A percentile compares a stretch with the other conserved stretches of the same genome.
These are phyloP conservation scores for Numenius arquata DNA, from an alignment of 2,113 vertebrate genomes.

Conservation along the genomic window DNA sequence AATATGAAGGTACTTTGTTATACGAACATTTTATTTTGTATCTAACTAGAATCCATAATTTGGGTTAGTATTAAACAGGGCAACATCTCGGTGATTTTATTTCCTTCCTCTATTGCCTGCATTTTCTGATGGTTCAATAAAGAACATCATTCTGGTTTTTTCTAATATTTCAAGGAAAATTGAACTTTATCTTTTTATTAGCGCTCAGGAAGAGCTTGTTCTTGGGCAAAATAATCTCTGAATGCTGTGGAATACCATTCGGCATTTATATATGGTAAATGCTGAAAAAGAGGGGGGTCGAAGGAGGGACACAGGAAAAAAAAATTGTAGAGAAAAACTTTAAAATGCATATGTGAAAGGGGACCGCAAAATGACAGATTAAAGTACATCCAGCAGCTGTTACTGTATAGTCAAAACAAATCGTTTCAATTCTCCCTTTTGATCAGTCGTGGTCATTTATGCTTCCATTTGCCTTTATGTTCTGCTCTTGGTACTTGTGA, in stretches of 20 bases:
- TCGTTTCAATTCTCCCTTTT: not conserved
- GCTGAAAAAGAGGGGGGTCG: not conserved
- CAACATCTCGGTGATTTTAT: not conserved
- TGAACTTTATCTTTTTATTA: not conserved
- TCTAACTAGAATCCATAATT: not conserved
- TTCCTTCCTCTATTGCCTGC: not conserved
- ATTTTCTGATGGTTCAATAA: not conserved
- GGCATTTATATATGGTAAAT: not conserved
- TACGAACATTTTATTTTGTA: not conserved
- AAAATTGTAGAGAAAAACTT: not conserved
- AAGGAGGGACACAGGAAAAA: not conserved
- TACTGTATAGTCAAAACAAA: not conserved
- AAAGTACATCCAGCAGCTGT: not conserved
- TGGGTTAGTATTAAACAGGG: not conserved
- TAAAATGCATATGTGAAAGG: not conserved
- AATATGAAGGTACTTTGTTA: not conserved
- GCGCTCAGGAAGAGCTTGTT: not conserved
- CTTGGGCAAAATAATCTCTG: not conserved
- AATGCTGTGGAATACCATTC: not conserved
- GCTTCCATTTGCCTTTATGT: constrained; percentile 42
- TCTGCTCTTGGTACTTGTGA: constrained; percentile 78
- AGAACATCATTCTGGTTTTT: not conserved
- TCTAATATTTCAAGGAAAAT: not conserved
- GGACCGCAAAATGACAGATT: not conserved
- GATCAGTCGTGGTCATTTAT: constrained; percentile 31